Conservation (phyloP, 2,888 invertebrate genomes). For the Herminia tarsipennalis region DNA sequence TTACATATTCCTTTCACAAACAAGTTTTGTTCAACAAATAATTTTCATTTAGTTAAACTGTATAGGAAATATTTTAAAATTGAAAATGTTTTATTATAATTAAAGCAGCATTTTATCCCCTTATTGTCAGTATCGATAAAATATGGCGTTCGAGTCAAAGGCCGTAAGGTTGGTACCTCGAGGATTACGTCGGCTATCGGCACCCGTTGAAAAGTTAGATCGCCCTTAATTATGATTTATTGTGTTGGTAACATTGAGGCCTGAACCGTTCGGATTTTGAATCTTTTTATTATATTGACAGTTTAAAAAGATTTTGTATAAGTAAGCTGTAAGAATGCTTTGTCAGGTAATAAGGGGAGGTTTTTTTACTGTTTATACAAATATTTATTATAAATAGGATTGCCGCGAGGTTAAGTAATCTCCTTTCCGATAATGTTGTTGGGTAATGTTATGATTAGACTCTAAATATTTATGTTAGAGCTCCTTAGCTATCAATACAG, state of each 20-base stretch:
- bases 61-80: too few relatives aligned
- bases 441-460: too few relatives aligned
- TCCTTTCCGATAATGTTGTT: too few relatives aligned
- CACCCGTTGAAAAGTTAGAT: conserved; percentile 75
- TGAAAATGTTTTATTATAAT: background rate
- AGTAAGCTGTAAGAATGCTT: conserved; percentile 11
- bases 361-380: too few relatives aligned
- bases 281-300: conserved; percentile 24
- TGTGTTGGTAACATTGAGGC: conserved; percentile 16
- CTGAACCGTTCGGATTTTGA: conserved; percentile 15
- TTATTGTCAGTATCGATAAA: conserved; percentile 58
- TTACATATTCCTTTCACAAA: too few relatives aligned
- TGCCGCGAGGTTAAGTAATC: too few relatives aligned
- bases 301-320: conserved; percentile 20
- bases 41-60: too few relatives aligned
- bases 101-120: conserved; percentile 45
- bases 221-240: conserved; percentile 81
- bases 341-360: background rate
- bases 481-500: too few relatives aligned
- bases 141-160: conserved; percentile 59
- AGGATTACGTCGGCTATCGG: conserved; percentile 70
- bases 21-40: too few relatives aligned
- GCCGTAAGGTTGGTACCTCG: conserved; percentile 46
- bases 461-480: too few relatives aligned
- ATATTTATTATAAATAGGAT: too few relatives aligned